Base-by-base conservation (phyloP, 2,888 invertebrate genomes). In the Smittia aterrima region DNA sequence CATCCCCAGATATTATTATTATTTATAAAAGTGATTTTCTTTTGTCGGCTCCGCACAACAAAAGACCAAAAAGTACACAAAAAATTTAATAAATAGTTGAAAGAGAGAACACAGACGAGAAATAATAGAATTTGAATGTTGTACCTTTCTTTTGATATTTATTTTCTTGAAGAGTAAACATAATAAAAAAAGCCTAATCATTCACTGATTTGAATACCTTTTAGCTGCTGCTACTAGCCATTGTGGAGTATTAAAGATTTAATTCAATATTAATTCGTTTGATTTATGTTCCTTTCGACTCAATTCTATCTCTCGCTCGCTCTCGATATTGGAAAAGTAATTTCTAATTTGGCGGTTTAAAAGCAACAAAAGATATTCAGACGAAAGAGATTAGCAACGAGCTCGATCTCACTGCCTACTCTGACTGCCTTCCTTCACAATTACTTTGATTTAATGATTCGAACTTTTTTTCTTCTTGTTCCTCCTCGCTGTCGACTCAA, bases 111-210 rank as follows among this genome's bases (percentile, higher is more conserved):
- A 24, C 4, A 68, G 40, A 68, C 16, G 20, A 22, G 18, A 41
- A 47, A 54, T 27, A 70, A 27, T 54, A 53, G 54, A 70, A 70
- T 70, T 70, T 70, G 70, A 53, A 53, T 70, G 53, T 70, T 62
- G 58, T 71, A 25, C 71, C 72, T 72, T 72, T 72, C 54, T 72
- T 41, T 27, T 64, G 64, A 64, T 64, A 64, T 64, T 64, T 64
- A 58, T 58, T 58, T 58, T 58, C 58, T 58, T 22, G 2, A 22
- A 70, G 58, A 62, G 72, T 72, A 72, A 72, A 72, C 72, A 72
- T 72, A 72, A 72, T 72, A 72, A 71, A 71, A n/a, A 72, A 72
- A 72, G 72, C 72, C 72, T 72, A 72, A 72, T 72, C 72, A 72
- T 72, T 72, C 72, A 72, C 62, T 72, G 72, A 72, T 72, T 72